Evolutionary conservation across 30 jellyfish, hydroid and myxozoan genomes (phyloP), one percentile per base, ranked within the genome.

Genomic region (Turritopsis dohrnii): DNA sequence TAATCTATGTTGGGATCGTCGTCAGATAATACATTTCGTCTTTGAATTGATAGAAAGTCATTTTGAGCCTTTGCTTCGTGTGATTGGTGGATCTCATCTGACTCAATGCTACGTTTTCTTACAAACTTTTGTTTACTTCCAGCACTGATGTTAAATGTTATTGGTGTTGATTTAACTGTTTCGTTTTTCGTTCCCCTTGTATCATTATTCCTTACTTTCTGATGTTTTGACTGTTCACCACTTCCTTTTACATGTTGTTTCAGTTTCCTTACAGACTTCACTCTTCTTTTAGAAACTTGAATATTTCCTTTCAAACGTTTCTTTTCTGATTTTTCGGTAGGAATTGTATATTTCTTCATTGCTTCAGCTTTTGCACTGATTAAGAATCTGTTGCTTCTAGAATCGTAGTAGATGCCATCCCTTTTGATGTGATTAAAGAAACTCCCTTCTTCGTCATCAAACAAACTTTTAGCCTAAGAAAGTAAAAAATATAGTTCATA

Each of bases 1-100:
- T 66, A 65, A 71, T 83, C 97, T 0, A 90, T 92, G 81, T 90
- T 91, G 41, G 95, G 71, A 71, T 90, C 97, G 71, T 65, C 66
- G 65, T 90, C 97, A 53, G 83, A 41, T 16, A 90, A 65, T 7
- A 90, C 83, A n/a, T 83, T 85, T 41, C 97, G 85, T 77, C 53
- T 77, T 18, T 77, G 85, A 30, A 77, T 1, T 77, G 9, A 25
- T 29, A 77, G 28, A n/a, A 77, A 9, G 77, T 69, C 77, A n/a
- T 23, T 0, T 69, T 19, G 28, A 8, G 16, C 31, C 77, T 69
- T 69, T 69, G 28, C 77, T 7, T 23, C 28, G 9, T 69, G 77
- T 3, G 60, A 13, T 13, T 41, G 60, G 13, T 41, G 60, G 5
- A 41, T 41, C 60, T 41, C 60, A 13, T 41, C 60, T 3, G 5